Evolutionary conservation across 1,140 invertebrate genomes (phyloP).

Genomic region (Drosophila baimaii): DNA sequence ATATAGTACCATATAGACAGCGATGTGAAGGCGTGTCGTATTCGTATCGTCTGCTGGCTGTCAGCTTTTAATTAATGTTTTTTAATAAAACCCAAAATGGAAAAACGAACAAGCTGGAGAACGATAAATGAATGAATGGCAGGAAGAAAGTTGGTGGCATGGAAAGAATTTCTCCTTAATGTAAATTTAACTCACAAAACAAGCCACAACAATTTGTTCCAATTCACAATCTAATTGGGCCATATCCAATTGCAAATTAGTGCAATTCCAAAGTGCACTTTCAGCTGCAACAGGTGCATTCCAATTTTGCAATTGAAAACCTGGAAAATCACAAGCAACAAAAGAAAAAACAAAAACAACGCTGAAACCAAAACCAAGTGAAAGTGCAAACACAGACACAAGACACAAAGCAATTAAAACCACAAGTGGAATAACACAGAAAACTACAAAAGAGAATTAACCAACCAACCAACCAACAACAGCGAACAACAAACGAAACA

Average conservation of each 20-base stretch:
- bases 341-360: slow-evolving; percentile 4
- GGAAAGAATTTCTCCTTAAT: background rate
- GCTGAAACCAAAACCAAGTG: slow-evolving; percentile 31
- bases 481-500: background rate
- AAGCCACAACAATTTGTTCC: slow-evolving; percentile 9
- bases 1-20: slow-evolving; percentile 1
- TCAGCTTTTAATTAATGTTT: slow-evolving; percentile 53
- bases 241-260: slow-evolving; percentile 22
- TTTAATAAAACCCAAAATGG: slow-evolving; percentile 40
- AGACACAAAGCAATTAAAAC: slow-evolving; percentile 45
- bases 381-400: slow-evolving; percentile 25
- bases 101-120: background rate
- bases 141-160: slow-evolving; percentile 26
- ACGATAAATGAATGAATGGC: background rate
- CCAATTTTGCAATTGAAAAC: slow-evolving; percentile 16
- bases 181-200: background rate
- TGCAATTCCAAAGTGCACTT: slow-evolving; percentile 19
- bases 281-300: slow-evolving; percentile 39
- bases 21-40: slow-evolving; percentile 28
- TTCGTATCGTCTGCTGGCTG: slow-evolving; percentile 34
- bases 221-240: slow-evolving; percentile 25
- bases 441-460: slow-evolving; percentile 26
- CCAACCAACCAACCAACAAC: background rate
- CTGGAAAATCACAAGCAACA: slow-evolving; percentile 16
- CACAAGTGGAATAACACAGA: slow-evolving; percentile 13